Evolutionary conservation across 2,113 vertebrate species (phyloP).

Genomic region (Notothenia coriiceps): DNA sequence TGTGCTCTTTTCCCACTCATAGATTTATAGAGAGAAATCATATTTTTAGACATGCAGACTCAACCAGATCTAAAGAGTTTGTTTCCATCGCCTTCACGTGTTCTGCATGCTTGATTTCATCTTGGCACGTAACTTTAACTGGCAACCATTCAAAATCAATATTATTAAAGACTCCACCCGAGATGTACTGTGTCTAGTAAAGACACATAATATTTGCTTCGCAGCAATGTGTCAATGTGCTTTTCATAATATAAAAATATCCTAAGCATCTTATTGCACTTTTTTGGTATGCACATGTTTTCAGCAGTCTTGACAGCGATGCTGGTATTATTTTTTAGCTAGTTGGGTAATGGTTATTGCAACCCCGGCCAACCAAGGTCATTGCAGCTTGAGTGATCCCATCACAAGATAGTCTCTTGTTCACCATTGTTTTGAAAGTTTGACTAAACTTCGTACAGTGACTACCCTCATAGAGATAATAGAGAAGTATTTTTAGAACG

Average conservation of each 20-base stretch:
- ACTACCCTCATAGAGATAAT: not conserved
- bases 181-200: not conserved
- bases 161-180: not conserved
- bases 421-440: not conserved
- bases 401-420: too few relatives aligned
- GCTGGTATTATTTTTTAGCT: too few relatives aligned
- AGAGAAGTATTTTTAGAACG: not conserved
- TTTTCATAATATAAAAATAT: not conserved
- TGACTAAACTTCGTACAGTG: not conserved
- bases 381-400: too few relatives aligned
- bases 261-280: not conserved
- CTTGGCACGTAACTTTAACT: not conserved
- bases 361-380: too few relatives aligned
- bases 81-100: not conserved
- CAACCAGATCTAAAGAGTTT: not conserved
- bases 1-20: not conserved
- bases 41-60: not conserved
- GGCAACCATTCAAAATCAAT: slow-evolving; percentile 10
- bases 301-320: not conserved
- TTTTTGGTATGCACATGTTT: not conserved
- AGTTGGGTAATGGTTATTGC: too few relatives aligned
- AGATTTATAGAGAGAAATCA: not conserved
- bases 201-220: not conserved
- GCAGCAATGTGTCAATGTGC: not conserved
- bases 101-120: not conserved